phyloP scores from a whole-genome alignment of 2,797 vertebrate species.

The Antrozous pallidus region DNA sequence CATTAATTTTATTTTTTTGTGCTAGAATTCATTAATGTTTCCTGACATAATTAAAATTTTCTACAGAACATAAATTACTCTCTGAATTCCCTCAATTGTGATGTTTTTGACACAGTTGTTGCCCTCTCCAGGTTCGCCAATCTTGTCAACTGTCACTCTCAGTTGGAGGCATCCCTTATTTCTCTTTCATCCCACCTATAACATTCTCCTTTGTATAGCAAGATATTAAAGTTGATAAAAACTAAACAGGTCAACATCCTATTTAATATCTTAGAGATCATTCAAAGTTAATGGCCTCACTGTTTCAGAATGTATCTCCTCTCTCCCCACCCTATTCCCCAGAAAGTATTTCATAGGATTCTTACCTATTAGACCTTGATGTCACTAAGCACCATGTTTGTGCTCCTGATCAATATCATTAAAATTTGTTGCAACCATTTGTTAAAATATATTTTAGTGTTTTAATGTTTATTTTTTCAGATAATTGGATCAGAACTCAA shows the following conservation, averaged over 20 bases:
- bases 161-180: background rate
- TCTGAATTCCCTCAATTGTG: background rate
- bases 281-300: background rate
- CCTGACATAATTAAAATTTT: slow-evolving; percentile 10
- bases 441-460: slow-evolving; percentile 27
- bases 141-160: background rate
- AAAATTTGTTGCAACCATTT: background rate
- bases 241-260: background rate
- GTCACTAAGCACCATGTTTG: background rate
- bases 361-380: background rate
- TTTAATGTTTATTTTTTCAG: background rate
- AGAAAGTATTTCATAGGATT: background rate
- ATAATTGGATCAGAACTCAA: background rate
- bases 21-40: background rate
- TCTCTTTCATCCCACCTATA: background rate
- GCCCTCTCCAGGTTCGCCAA: background rate
- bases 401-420: background rate
- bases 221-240: background rate
- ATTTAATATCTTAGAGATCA: background rate
- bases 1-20: background rate
- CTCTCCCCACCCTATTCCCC: background rate
- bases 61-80: slow-evolving; percentile 1
- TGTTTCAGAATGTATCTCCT: background rate
- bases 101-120: background rate
- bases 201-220: background rate